Conservation (phyloP, 2,113 vertebrate species). For the Dermatemys mawii region DNA sequence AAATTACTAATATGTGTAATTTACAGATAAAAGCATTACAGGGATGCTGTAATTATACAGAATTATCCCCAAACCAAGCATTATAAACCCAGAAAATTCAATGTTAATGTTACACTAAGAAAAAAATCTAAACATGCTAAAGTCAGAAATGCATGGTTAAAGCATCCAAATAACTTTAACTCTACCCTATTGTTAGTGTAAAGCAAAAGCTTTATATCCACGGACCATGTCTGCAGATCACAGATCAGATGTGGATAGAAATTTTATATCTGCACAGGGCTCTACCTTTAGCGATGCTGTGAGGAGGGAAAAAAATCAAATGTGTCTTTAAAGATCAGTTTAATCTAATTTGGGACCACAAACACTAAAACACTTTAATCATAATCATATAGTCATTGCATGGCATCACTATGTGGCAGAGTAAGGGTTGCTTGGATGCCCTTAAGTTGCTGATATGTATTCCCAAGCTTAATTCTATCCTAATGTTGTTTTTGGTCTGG, state of each 20-base stretch:
- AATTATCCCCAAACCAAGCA: not conserved
- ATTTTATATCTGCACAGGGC: too few relatives aligned
- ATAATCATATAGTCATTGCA: rapidly evolving
- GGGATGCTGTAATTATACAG: not conserved
- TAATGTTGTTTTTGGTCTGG: not conserved
- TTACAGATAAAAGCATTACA: not conserved
- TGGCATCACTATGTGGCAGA: not conserved
- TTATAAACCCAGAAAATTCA: not conserved
- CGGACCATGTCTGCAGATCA: too few relatives aligned
- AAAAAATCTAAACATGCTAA: not conserved
- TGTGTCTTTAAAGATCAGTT: rapidly evolving
- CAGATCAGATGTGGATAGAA: too few relatives aligned
- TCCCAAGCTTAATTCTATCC: rapidly evolving
- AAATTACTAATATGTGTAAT: not conserved
- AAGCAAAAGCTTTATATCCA: too few relatives aligned
- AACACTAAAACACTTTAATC: rapidly evolving
- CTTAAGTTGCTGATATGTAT: not conserved
- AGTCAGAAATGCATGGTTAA: rapidly evolving
- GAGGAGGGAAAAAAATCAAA: rapidly evolving
- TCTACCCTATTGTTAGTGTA: not conserved
- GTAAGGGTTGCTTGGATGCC: rapidly evolving
- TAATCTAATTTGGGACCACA: rapidly evolving
- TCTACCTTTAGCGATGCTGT: too few relatives aligned
- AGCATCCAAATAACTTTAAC: not conserved
- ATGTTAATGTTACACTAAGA: not conserved